phyloP scores from a whole-genome alignment of 2,888 invertebrate genomes.

The Melanophora roralis region DNA sequence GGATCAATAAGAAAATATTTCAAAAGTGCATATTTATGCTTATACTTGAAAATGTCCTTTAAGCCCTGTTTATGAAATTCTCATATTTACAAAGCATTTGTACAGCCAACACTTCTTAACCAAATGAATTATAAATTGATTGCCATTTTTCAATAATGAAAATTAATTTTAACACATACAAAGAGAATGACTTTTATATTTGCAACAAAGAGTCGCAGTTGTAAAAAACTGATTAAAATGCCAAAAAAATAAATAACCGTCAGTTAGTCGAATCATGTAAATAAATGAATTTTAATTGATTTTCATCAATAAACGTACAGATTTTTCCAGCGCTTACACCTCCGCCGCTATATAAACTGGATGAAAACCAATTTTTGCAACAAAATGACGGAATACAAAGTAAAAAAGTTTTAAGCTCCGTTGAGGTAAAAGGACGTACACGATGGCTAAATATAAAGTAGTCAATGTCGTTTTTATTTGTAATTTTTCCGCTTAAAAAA shows the following conservation, averaged over 20 bases:
- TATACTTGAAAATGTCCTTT: too few species aligned
- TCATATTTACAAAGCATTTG: too few species aligned
- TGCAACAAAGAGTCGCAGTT: constrained; percentile 35
- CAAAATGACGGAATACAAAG: constrained; percentile 23
- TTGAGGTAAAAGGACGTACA: constrained; percentile 32
- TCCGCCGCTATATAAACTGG: not conserved
- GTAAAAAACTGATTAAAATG: constrained; percentile 20
- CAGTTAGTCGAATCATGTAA: constrained; percentile 49
- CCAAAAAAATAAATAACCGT: constrained; percentile 12
- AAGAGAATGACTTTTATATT: constrained; percentile 29
- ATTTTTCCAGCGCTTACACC: not conserved
- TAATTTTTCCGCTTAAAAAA: constrained; percentile 28
- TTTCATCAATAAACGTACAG: constrained; percentile 49
- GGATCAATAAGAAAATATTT: too few species aligned
- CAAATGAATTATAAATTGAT: constrained; percentile 8
- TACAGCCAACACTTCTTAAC: too few species aligned
- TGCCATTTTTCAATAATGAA: constrained; percentile 40
- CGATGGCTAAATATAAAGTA: constrained; percentile 37
- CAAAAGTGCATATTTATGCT: too few species aligned
- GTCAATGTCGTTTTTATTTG: constrained; percentile 48
- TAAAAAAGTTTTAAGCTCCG: not conserved
- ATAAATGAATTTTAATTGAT: constrained; percentile 59
- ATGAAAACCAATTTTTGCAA: constrained; percentile 25
- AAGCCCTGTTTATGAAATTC: too few species aligned
- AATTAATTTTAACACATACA: constrained; percentile 29